Base-by-base conservation (phyloP, 2,113 vertebrate species). In the Nicator chloris region DNA sequence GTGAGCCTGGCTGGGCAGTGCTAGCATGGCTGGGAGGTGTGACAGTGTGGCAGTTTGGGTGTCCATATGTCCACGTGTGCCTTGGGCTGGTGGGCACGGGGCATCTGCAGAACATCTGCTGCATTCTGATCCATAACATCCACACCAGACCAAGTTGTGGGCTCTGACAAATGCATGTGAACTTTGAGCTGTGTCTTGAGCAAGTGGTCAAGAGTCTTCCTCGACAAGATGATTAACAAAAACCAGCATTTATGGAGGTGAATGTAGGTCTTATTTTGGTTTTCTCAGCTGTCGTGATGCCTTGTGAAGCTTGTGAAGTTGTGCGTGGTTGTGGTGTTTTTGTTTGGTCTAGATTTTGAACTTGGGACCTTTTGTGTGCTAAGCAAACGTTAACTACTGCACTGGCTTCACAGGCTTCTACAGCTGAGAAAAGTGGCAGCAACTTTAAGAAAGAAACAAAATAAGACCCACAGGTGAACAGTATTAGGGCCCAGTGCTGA, bases 31-130 rank as follows among this genome's bases (percentile, higher is more conserved):
- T 60, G 49, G 33, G 28, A 80, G 42, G 31, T 76, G 28, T 21
- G 64, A 37, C 31, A 37, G 19, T 6, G 4, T 30, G 31, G 73
- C 14, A 47, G 4, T 63, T 51, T 2, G 5, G 18, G 28, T 30
- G 30, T 37, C 22, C 1, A 0, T 27, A 23, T 37, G 6, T 14
- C 31, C 40, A 1, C 2, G 3, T 21, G 26, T 70, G 45, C 63
- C 57, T 73, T 27, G 35, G 42, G 10, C 47, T 87, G 53, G 24
- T 33, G 35, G n/a, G 20, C 37, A 31, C 2, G 0, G 26, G 30
- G 12, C 15, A 28, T 4, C 31, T 60, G 54, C 42, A 47, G 23
- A 51, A 31, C 22, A 51, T 11, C 57, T 65, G 1, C 40, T 75
- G 57, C 11, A 8, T 30, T 66, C 60, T 54, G 30, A 4, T 47